These are phyloP conservation scores for Pogonognathellus flavescens DNA, from an alignment of 1,140 invertebrate species.

Conservation along the genomic window DNA sequence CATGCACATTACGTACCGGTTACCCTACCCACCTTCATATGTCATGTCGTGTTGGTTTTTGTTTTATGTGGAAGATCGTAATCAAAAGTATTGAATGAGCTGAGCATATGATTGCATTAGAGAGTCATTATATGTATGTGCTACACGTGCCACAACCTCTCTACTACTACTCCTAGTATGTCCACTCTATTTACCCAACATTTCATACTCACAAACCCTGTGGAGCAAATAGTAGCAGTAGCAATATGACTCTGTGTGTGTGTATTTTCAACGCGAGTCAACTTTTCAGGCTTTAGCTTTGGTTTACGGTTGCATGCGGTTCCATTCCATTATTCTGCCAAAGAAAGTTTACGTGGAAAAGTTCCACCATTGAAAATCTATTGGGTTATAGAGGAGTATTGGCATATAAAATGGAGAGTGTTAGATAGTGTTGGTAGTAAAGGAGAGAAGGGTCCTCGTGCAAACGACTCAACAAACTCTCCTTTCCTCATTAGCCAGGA, in stretches of 20 bases:
- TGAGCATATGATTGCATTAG: conserved; percentile 9
- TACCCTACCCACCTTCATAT: not conserved
- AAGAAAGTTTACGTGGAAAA: conserved; percentile 38
- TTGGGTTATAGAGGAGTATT: too few relatives aligned
- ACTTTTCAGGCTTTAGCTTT: conserved; percentile 29
- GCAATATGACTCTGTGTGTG: not conserved
- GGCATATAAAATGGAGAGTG: too few relatives aligned
- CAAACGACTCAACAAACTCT: conserved; percentile 37
- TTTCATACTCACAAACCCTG: too few relatives aligned
- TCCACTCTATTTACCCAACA: not conserved
- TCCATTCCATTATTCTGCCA: conserved; percentile 38
- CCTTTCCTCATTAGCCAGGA: conserved; percentile 31
- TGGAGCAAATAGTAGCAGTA: not conserved
- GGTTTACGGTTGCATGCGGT: conserved; percentile 27
- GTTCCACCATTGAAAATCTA: not conserved
- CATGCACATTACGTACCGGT: not conserved
- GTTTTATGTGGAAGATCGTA: conserved; percentile 41
- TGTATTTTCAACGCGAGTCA: not conserved
- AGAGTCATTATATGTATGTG: not conserved
- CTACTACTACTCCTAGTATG: conserved; percentile 13
- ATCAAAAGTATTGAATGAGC: conserved; percentile 47
- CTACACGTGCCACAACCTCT: conserved; percentile 3
- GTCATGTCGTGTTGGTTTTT: conserved; percentile 43
- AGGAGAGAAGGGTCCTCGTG: conserved; percentile 29
- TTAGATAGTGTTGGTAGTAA: not conserved